Evolutionary conservation across 2,797 vertebrate genomes (phyloP).

Genomic region (Labroides dimidiatus): DNA sequence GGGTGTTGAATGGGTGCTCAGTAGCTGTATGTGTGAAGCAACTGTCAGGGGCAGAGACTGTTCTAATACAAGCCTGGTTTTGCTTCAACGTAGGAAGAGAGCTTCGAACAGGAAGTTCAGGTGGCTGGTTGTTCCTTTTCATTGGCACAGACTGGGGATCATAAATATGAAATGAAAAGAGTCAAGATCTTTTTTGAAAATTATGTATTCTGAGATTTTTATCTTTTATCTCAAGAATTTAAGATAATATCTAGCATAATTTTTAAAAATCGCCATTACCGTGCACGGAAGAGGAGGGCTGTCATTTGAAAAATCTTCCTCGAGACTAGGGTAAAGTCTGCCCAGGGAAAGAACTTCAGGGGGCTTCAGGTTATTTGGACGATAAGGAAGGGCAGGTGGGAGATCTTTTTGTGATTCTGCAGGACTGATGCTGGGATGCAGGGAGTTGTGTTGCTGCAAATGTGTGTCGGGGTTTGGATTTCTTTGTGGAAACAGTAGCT

Average conservation of each 20-base stretch:
- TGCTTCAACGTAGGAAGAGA: conserved; percentile 19
- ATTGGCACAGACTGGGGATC: conserved; percentile 53
- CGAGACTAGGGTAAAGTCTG: conserved; percentile 73
- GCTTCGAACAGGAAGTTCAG: conserved; percentile 56
- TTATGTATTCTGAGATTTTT: not conserved
- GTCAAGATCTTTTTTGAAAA: not conserved
- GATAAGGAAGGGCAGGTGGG: conserved; percentile 61
- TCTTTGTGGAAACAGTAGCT: conserved; percentile 68
- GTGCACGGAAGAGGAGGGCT: not conserved
- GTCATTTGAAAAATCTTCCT: conserved; percentile 31
- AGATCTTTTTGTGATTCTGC: conserved; percentile 12
- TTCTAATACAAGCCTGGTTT: conserved; percentile 37
- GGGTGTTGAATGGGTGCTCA: not conserved
- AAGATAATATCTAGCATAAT: not conserved
- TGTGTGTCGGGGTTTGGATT: not conserved
- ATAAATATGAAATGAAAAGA: conserved; percentile 31
- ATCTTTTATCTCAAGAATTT: not conserved
- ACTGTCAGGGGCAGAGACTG: conserved; percentile 17
- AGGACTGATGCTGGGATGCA: not conserved
- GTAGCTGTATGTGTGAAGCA: not conserved
- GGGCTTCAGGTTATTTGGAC: conserved; percentile 23
- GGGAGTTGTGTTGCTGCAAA: conserved; percentile 7
- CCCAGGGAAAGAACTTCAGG: conserved; percentile 9
- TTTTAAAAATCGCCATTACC: conserved; percentile 55
- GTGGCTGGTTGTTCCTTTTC: conserved; percentile 50